Evolutionary conservation across 1,140 invertebrate genomes (phyloP), one percentile per base, ranked within the genome.

Genomic region (Trachelipus rathkii): DNA sequence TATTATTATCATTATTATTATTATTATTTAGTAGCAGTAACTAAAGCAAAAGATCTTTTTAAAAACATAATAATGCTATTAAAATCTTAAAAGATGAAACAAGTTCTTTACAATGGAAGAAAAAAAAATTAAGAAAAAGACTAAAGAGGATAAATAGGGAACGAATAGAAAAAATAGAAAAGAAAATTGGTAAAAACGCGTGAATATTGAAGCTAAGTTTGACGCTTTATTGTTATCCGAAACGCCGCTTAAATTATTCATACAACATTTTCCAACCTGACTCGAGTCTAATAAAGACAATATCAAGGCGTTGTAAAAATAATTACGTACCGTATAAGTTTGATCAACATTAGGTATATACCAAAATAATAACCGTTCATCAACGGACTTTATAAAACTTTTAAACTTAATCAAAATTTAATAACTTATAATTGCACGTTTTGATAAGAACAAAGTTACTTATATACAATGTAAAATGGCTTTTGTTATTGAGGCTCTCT

Each of bases 391-490:
- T 60, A 60, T 13, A 60, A 60, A 60, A 60, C 50, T 60, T 60
- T 60, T 60, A 15, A 60, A 60, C 50, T 60, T 60, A 60, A 60
- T 60, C 50, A 60, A 60, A 60, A 60, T 60, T 60, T 60, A 60
- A 60, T 60, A 60, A 60, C 50, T 60, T 60, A 60, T 60, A 60
- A 60, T 60, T 60, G 50, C 19, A 60, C 11, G 50, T 60, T 19
- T 60, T 60, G 50, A 60, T 60, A 60, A 60, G 50, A 60, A 60
- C 50, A 60, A 60, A 60, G 50, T 60, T 60, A 60, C 50, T 13
- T 60, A 60, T 60, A 60, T 60, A 60, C 19, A 15, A 60, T 19
- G 11, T 60, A 60, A 19, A 60, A 60, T 60, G 11, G 50, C 50
- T 60, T 60, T 60, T 60, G 50, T 60, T 60, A 60, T 60, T 13